Conservation (phyloP, 2,888 invertebrate genomes). For the Blera fallax region DNA sequence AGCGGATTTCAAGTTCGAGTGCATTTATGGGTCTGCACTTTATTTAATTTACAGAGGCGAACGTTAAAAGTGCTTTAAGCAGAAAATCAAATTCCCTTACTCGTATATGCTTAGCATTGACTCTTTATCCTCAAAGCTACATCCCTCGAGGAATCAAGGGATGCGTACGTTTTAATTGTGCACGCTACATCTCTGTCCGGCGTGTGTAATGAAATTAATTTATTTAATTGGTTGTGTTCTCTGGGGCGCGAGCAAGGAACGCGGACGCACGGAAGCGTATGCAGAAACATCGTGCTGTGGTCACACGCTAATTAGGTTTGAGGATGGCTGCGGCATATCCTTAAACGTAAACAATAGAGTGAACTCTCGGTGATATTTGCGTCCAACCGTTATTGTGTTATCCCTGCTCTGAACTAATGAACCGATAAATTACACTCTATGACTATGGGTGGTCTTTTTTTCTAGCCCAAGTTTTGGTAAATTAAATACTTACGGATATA, state of each 20-base stretch:
- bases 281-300: conserved; percentile 52
- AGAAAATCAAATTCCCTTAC: conserved; percentile 39
- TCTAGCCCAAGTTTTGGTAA: conserved; percentile 19
- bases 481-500: conserved; percentile 50
- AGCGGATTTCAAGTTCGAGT: conserved; percentile 3
- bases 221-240: conserved; percentile 64
- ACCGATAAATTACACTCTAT: conserved; percentile 66
- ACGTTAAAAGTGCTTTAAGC: conserved; percentile 25
- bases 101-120: conserved; percentile 5
- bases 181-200: conserved; percentile 12
- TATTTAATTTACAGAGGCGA: not conserved
- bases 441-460: conserved; percentile 15
- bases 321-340: conserved; percentile 4
- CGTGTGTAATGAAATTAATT: conserved; percentile 67
- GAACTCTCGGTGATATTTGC: conserved; percentile 38
- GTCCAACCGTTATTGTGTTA: conserved; percentile 52
- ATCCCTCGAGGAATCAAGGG: conserved; percentile 25
- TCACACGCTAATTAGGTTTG: conserved; percentile 66
- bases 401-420: conserved; percentile 57
- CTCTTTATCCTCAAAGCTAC: conserved; percentile 5
- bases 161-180: conserved; percentile 43
- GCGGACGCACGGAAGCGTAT: not conserved
- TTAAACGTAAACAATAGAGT: conserved; percentile 18
- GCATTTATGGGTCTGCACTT: not conserved
- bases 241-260: not conserved